Evolutionary conservation across 2,113 vertebrate genomes (phyloP).

Genomic region (Callocephalon fimbriatum): DNA sequence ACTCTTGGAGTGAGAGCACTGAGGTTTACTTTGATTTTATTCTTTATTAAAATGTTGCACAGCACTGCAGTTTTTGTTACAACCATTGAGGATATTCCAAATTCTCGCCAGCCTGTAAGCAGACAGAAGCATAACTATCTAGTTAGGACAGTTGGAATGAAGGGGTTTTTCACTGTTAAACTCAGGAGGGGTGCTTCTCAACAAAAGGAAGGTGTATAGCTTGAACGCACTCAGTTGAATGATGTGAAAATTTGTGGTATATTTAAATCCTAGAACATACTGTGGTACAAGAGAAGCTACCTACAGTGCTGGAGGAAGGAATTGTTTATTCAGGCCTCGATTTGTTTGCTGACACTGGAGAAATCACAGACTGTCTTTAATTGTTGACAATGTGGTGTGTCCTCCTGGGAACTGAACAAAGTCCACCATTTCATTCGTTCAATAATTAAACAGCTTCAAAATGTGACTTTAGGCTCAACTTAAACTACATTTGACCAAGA

Average conservation of each 20-base stretch:
- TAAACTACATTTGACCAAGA: neutral
- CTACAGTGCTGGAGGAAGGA: neutral
- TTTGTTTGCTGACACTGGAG: neutral
- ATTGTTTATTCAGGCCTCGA: neutral
- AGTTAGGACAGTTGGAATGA: neutral
- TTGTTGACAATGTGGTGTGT: neutral
- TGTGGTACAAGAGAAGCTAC: neutral
- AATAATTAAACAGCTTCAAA: conserved; percentile 11
- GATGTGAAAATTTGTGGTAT: neutral
- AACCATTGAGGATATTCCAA: neutral
- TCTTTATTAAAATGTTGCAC: neutral
- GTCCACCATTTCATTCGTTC: neutral
- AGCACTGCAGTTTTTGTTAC: neutral
- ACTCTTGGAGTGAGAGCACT: neutral
- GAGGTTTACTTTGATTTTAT: neutral
- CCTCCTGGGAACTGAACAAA: conserved; percentile 14
- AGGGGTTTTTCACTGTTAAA: neutral
- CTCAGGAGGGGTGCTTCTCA: neutral
- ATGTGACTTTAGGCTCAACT: neutral
- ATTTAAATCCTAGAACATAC: neutral
- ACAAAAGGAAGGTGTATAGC: neutral
- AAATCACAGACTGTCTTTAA: neutral
- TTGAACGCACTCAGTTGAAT: neutral
- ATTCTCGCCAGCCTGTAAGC: neutral
- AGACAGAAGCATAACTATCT: neutral